These are phyloP conservation scores for Tribolium freemani DNA, from an alignment of 2,888 invertebrate genomes.

Conservation along the genomic window DNA sequence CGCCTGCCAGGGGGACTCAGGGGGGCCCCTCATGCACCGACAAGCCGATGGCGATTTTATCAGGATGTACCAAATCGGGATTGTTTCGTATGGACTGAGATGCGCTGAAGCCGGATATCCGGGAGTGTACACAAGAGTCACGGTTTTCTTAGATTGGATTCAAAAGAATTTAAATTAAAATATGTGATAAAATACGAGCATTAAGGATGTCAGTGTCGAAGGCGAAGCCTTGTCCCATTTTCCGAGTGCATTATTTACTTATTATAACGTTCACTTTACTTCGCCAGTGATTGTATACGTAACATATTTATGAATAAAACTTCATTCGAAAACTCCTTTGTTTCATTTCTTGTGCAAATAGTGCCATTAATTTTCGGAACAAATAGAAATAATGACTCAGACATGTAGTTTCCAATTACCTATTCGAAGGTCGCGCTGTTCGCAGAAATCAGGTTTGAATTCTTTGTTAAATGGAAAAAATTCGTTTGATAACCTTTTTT, in stretches of 20 bases:
- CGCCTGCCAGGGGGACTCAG: constrained; percentile 86
- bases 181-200: constrained; percentile 8
- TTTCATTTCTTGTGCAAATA: constrained; percentile 8
- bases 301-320: neutral
- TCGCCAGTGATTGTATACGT: neutral
- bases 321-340: neutral
- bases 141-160: constrained; percentile 77
- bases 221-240: constrained; percentile 16
- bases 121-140: constrained; percentile 76
- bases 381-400: constrained; percentile 11
- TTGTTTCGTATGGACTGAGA: constrained; percentile 77
- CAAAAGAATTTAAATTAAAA: constrained; percentile 56
- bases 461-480: neutral
- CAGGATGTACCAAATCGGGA: constrained; percentile 74
- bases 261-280: neutral
- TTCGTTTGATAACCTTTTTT: neutral
- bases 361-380: neutral
- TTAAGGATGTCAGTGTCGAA: constrained; percentile 16
- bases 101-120: constrained; percentile 76
- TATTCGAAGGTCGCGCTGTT: constrained; percentile 14
- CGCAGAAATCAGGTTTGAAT: constrained; percentile 3
- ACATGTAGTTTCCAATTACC: constrained; percentile 16
- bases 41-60: constrained; percentile 52
- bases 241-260: neutral
- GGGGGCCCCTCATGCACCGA: constrained; percentile 81